phyloP scores from a whole-genome alignment of 1,140 invertebrate species.

The Pollicipes pollicipes region DNA sequence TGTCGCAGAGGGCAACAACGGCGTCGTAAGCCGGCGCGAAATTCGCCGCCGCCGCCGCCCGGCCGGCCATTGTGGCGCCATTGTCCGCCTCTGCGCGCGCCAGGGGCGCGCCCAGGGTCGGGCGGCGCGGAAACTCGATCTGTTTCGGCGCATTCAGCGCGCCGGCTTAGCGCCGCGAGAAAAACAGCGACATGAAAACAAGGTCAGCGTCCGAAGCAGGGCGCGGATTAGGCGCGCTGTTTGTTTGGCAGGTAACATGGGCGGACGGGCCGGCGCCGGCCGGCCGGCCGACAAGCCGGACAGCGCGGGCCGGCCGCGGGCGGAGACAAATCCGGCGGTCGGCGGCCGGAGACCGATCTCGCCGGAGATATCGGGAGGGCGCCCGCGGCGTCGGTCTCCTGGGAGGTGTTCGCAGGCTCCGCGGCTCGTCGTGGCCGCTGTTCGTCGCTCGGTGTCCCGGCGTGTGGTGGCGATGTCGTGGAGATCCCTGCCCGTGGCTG shows the following conservation, averaged over 20 bases:
- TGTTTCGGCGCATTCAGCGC: neutral
- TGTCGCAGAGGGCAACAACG: neutral
- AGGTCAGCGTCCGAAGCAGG: neutral
- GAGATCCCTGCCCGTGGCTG: no score
- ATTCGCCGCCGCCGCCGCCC: neutral
- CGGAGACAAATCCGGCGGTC: no score
- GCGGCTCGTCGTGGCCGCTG: no score
- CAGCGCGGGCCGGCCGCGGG: neutral
- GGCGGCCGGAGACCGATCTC: no score
- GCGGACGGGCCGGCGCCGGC: no score
- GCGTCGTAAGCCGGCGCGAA: neutral
- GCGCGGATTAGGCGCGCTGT: conserved; percentile 1
- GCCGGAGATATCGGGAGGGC: no score
- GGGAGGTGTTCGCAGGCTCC: no score
- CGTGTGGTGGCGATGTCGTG: no score
- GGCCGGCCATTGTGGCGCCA: neutral
- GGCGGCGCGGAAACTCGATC: neutral
- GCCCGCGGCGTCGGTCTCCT: no score
- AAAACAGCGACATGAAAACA: neutral
- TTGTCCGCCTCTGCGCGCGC: neutral
- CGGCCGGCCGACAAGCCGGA: neutral
- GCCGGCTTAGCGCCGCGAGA: neutral
- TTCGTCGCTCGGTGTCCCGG: no score
- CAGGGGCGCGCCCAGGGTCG: no score
- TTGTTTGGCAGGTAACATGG: neutral